Evolutionary conservation across 2,888 invertebrate species (phyloP).

Genomic region (Vandiemenella viatica): DNA sequence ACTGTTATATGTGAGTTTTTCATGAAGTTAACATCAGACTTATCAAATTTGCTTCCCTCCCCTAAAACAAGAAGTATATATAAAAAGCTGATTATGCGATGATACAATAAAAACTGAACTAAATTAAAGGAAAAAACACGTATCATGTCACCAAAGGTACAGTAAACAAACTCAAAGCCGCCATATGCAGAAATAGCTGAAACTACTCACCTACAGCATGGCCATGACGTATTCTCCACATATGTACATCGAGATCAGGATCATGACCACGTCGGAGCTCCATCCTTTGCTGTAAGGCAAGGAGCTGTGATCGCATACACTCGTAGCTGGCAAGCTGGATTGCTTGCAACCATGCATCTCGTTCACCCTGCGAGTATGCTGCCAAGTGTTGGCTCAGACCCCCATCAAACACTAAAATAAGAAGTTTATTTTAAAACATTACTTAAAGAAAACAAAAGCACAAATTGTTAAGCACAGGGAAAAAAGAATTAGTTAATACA

Average conservation of each 20-base stretch:
- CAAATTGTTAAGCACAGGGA: neutral
- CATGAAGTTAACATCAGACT: no score
- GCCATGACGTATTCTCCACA: slow-evolving; percentile 51
- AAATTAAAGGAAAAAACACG: no score
- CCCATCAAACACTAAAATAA: slow-evolving; percentile 58
- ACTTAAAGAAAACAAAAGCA: neutral
- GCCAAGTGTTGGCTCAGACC: slow-evolving; percentile 68
- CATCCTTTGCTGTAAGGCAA: slow-evolving; percentile 45
- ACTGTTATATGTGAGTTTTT: no score
- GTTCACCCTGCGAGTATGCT: slow-evolving; percentile 61
- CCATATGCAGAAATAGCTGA: no score
- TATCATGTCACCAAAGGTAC: no score
- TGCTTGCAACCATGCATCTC: slow-evolving; percentile 73
- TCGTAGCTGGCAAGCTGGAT: slow-evolving; percentile 74
- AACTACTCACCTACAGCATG: slow-evolving; percentile 52
- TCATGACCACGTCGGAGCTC: slow-evolving; percentile 44
- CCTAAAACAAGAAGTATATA: no score
- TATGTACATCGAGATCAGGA: slow-evolving; percentile 49
- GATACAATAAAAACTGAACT: no score
- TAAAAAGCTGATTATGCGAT: no score
- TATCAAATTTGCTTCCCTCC: no score
- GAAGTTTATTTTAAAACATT: neutral
- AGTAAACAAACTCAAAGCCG: no score
- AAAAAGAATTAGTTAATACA: no score
- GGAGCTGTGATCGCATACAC: slow-evolving; percentile 58